These are phyloP conservation scores for Epinephelus malabaricus DNA, from an alignment of 2,797 vertebrate species.

Conservation along the genomic window DNA sequence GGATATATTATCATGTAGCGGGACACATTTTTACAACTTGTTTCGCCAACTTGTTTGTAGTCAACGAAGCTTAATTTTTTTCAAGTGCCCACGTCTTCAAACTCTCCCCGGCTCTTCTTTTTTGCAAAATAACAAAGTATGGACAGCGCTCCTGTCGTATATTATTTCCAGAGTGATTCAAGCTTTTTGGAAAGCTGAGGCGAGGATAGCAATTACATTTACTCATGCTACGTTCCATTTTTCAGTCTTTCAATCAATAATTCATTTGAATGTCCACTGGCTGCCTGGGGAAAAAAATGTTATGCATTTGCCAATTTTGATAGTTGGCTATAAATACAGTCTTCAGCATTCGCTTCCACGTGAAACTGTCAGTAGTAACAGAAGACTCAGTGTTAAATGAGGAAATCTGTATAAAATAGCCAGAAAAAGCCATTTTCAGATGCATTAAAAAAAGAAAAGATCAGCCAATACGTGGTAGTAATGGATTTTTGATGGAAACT, in stretches of 20 bases:
- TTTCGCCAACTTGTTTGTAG: constrained; percentile 40
- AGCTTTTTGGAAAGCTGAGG: constrained; percentile 52
- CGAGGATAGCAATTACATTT: constrained; percentile 69
- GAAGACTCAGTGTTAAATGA: constrained; percentile 54
- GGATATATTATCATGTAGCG: constrained; percentile 61
- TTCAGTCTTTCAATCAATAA: constrained; percentile 73
- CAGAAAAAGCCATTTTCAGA: constrained; percentile 71
- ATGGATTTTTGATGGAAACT: constrained; percentile 59
- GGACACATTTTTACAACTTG: constrained; percentile 41
- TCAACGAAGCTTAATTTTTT: constrained; percentile 56
- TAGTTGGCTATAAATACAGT: constrained; percentile 66
- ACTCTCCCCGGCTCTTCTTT: constrained; percentile 24
- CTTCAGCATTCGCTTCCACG: constrained; percentile 54
- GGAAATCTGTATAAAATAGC: constrained; percentile 44
- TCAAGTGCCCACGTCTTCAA: constrained; percentile 35
- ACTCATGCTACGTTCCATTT: constrained; percentile 59
- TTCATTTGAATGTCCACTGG: constrained; percentile 74
- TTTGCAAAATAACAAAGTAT: constrained; percentile 47
- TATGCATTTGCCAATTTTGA: constrained; percentile 67
- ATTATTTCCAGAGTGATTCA: constrained; percentile 49
- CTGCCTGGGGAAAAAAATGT: constrained; percentile 41
- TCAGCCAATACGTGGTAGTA: constrained; percentile 37
- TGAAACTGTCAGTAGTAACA: constrained; percentile 62
- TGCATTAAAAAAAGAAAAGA: constrained; percentile 43
- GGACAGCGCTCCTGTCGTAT: constrained; percentile 39